These are phyloP conservation scores for Antheraea mylitta DNA, from an alignment of 1,140 invertebrate species.

Conservation along the genomic window DNA sequence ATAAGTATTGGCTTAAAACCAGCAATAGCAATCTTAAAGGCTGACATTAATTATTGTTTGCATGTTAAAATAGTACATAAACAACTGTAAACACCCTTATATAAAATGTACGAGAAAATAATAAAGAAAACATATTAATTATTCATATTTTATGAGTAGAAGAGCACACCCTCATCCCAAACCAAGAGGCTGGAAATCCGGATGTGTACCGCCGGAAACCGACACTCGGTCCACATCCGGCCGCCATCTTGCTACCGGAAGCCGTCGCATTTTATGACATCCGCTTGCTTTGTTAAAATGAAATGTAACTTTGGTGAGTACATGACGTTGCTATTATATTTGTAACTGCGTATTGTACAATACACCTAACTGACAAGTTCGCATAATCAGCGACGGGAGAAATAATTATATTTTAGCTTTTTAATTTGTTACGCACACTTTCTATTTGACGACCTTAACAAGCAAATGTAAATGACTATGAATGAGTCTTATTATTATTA, in stretches of 20 bases:
- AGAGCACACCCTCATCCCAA: slow-evolving; percentile 26
- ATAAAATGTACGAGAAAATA: background rate
- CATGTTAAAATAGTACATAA: too few relatives aligned
- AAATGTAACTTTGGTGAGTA: slow-evolving; percentile 40
- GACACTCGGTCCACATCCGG: slow-evolving; percentile 46
- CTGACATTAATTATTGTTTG: too few relatives aligned
- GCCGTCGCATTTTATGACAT: slow-evolving; percentile 49
- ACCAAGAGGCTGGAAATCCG: slow-evolving; percentile 31
- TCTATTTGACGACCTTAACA: too few relatives aligned
- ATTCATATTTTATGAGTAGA: background rate
- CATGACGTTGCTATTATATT: slow-evolving; percentile 13
- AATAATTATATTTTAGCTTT: background rate
- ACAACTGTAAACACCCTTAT: background rate
- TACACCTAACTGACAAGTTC: background rate
- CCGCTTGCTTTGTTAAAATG: slow-evolving; percentile 41
- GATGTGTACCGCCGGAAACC: slow-evolving; percentile 50
- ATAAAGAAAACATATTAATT: background rate
- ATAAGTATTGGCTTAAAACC: too few relatives aligned
- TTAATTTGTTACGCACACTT: too few relatives aligned
- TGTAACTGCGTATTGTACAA: background rate
- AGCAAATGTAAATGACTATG: too few relatives aligned
- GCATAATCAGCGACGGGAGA: background rate
- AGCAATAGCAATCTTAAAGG: too few relatives aligned
- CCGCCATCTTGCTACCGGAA: slow-evolving; percentile 58
- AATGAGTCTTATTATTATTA: too few relatives aligned